Evolutionary conservation across 2,113 vertebrate species (phyloP).

Genomic region (Saguinus imperator): DNA sequence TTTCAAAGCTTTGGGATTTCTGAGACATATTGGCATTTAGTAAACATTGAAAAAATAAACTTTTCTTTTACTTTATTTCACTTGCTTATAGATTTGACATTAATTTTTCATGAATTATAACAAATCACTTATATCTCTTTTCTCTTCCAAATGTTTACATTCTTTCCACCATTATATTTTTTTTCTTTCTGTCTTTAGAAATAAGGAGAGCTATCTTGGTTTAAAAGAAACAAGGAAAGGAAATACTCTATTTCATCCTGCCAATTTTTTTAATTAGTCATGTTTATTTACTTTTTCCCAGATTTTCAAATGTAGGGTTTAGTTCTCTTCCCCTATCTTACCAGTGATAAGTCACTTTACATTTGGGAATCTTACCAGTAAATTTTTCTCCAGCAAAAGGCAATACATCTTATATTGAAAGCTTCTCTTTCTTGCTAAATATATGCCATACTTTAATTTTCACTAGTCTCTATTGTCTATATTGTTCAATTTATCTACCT

Average conservation of each 20-base stretch:
- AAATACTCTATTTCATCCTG: neutral
- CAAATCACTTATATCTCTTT: neutral
- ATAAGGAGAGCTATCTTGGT: neutral
- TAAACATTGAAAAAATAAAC: neutral
- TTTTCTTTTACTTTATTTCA: neutral
- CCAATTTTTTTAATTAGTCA: neutral
- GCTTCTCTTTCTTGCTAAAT: neutral
- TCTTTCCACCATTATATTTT: neutral
- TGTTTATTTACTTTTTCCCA: neutral
- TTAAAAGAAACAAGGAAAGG: neutral
- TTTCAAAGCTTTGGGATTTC: neutral
- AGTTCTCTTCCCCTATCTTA: neutral
- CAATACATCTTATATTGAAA: neutral
- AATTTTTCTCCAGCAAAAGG: neutral
- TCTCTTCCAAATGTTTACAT: neutral
- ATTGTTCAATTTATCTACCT: neutral
- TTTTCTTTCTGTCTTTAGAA: neutral
- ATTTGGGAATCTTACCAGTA: neutral
- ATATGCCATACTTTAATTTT: neutral
- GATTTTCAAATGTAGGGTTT: neutral
- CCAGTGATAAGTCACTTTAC: neutral
- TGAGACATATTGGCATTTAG: neutral
- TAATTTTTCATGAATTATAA: neutral
- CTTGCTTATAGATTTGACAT: neutral
- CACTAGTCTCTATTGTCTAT: neutral